A percentile compares a stretch with the other conserved stretches of the same genome.
Conservation (phyloP, 2,113 vertebrate species). For the Phrynosoma blainvillii region DNA sequence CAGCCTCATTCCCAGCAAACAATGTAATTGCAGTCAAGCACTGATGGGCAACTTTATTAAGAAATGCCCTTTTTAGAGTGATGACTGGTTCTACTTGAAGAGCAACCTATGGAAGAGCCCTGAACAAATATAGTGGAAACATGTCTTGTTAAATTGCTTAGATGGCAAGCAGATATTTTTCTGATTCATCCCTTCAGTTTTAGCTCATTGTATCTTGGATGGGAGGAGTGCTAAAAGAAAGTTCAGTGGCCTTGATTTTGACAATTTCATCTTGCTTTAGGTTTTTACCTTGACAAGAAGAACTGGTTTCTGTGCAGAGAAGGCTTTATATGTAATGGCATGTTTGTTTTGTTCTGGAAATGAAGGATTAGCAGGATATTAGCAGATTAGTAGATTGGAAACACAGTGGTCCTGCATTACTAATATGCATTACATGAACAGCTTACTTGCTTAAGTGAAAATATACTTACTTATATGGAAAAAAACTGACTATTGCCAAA, state of each 20-base stretch:
- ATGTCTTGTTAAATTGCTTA: not conserved
- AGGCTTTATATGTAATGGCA: not conserved
- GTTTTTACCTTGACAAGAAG: not conserved
- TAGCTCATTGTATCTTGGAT: not conserved
- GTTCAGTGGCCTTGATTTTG: not conserved
- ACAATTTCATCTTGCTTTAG: not conserved
- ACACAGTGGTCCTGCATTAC: not conserved
- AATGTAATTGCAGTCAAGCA: not conserved
- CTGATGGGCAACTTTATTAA: slow-evolving; percentile 1
- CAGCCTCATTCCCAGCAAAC: not conserved
- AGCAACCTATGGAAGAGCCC: not conserved
- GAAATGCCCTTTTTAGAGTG: not conserved
- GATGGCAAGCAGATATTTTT: not conserved
- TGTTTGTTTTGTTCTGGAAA: not conserved
- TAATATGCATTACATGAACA: slow-evolving; percentile 20
- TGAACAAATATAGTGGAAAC: not conserved
- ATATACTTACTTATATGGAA: slow-evolving; percentile 57
- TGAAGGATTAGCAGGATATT: not conserved
- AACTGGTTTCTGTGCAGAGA: not conserved
- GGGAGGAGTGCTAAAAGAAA: not conserved
- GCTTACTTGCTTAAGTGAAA: slow-evolving; percentile 65
- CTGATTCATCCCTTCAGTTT: not conserved
- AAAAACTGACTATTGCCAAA: slow-evolving; percentile 76
- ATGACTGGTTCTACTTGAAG: not conserved
- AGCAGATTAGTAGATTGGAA: not conserved